Evolutionary conservation across 2,797 vertebrate species (phyloP), one percentile per base, ranked within the genome.

Genomic region (Enteromius trimaculatus): DNA sequence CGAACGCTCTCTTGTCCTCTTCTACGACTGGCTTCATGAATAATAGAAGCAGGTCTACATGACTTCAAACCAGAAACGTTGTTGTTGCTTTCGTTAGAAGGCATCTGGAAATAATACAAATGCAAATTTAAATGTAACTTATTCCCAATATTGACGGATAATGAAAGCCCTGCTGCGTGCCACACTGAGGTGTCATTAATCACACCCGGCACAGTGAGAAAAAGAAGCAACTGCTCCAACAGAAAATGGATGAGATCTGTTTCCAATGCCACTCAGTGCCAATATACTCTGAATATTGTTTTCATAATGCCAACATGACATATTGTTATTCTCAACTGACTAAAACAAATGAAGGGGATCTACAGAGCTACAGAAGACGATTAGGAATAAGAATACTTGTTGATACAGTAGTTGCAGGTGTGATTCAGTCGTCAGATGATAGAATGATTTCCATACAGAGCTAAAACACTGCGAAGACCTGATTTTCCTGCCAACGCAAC

Each of bases 241-340:
- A 44, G 70, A 64, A 74, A 49, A 39, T 75, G 31, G 21, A 65
- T 64, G 58, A 65, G 69, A 23, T 64, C 55, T 51, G 69, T 82
- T 82, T 70, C 75, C 60, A 64, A 69, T 21, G 80, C 62, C 21
- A 60, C 79, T 72, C 26, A 11, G 49, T 74, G 80, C 70, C 80
- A 81, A 65, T 65, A 64, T n/a, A 60, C 31, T 60, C 68, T 80
- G 66, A 79, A 79, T 26, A 68, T 84, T 65, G 34, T 34, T 62
- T 82, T 77, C 31, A 64, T 47, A 55, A 77, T 80, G 71, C 66
- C 55, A 86, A 71, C 55, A 62, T 79, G 77, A 68, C 51, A 83
- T 51, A 88, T 64, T 71, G 81, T 55, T 49, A 65, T 68, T 79
- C 62, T 37, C 21, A 58, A 58, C 49, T 21, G 49, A 31, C 47